phyloP scores from a whole-genome alignment of 2,113 vertebrate species.

The Chloroceryle aenea region DNA sequence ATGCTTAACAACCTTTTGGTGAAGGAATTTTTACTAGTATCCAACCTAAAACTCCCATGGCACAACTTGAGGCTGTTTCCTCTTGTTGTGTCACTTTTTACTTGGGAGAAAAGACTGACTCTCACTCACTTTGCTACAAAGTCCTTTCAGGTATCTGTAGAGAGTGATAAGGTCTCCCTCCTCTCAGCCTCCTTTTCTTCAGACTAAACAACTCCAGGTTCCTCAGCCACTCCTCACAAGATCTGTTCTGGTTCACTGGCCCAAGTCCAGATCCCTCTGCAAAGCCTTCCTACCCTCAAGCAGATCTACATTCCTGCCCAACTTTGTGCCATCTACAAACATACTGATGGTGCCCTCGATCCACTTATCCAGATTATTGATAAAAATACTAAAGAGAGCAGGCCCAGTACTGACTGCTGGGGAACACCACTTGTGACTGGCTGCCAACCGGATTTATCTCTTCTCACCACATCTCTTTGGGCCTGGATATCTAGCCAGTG shows the following conservation, averaged over 20 bases:
- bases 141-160: no score
- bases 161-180: no score
- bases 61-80: neutral
- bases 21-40: no score
- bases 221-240: no score
- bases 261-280: neutral
- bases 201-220: neutral
- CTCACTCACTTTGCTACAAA: no score
- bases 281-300: neutral
- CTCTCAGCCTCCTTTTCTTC: neutral
- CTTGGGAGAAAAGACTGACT: no score
- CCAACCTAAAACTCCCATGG: neutral
- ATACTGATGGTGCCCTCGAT: neutral
- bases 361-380: accelerated
- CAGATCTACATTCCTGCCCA: neutral
- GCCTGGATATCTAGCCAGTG: neutral
- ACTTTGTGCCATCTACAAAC: neutral
- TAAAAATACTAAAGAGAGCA: neutral
- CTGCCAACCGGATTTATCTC: neutral
- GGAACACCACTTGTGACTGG: neutral
- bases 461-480: neutral
- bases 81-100: neutral
- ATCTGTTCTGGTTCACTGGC: neutral
- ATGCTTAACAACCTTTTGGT: neutral
- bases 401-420: neutral